Conservation (phyloP, 2,888 invertebrate species). For the Prosopocoilus inquinatus region DNA sequence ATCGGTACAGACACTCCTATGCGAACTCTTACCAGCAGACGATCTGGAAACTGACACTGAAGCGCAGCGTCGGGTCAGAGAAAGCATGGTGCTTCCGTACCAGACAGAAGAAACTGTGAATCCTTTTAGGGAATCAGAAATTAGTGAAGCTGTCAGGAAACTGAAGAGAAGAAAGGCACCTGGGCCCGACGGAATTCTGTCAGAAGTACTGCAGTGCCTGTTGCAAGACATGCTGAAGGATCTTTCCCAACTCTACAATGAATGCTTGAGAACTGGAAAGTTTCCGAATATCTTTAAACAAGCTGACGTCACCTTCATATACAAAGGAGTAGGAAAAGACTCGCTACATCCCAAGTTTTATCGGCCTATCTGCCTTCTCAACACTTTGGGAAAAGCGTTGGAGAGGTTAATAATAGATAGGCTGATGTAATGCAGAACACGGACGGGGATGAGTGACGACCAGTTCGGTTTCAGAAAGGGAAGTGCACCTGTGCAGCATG, state of each 20-base stretch:
- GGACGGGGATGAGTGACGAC: no score
- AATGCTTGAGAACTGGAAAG: constrained; percentile 11
- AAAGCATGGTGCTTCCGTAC: no score
- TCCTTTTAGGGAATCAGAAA: background rate
- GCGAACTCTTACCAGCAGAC: no score
- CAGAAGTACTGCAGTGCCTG: constrained; percentile 3
- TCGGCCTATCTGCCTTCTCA: background rate
- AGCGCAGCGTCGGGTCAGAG: no score
- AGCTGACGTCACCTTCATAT: constrained; percentile 12
- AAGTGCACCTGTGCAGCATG: no score
- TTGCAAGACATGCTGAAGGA: background rate
- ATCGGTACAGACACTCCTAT: no score
- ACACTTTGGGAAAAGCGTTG: no score
- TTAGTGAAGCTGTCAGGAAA: background rate
- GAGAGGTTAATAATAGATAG: no score
- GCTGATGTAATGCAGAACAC: no score
- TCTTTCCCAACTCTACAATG: constrained; percentile 13
- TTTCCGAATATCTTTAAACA: constrained; percentile 17
- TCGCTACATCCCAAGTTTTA: background rate
- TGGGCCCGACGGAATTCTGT: constrained; percentile 8
- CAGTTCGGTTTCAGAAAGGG: constrained; percentile 9
- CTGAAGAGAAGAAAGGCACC: no score
- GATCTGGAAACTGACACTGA: no score
- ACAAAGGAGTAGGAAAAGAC: constrained; percentile 7
- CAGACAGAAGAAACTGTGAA: no score